Base-by-base conservation (phyloP, 2,113 vertebrate genomes). In the Paramisgurnus dabryanus region DNA sequence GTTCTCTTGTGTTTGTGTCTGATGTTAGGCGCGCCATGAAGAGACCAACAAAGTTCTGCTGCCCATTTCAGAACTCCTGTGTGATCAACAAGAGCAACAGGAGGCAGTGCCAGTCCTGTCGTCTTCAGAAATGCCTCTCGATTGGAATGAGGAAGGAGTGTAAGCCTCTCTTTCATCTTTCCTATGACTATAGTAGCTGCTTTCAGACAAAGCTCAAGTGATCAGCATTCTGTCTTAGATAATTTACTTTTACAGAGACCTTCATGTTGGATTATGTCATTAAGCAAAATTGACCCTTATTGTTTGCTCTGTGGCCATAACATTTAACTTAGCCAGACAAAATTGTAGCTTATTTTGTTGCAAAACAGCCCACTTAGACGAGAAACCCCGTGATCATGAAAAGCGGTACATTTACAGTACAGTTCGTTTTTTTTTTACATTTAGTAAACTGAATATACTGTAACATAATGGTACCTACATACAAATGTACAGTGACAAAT, bases 71-170 rank as follows among this genome's bases (percentile, higher is more conserved):
- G 76, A 91, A 89, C 41, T 55, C 83, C 67, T 94, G 93, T 1
- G 79, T 90, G 80, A 92, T 94, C 85, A 94, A 90, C 57, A 91
- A 66, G 79, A 91, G 82, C 80, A 94, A 91, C n/a, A 88, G 93
- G 47, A 85, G 91, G 0, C 92, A 94, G 57, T 93, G 93, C 85
- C 93, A 93, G 84, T 90, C 93, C 76, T 94, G 93, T 60, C 88
- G 93, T 11, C 71, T 94, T 27, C 88, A 86, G 82, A 93, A 92
- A 75, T 93, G 93, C 81, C 89, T 91, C 85, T 89, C 90, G 22
- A 91, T 91, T 0, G 93, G 93, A 71, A 93, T 94, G 92, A 90
- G 83, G 71, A 92, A 89, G 49, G 92, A 94, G 55, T 70, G 93
- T 93, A 80, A 93, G 92, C 76, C 13, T 34, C 45, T 65, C 22